phyloP scores from a whole-genome alignment of 2,888 invertebrate genomes.

The Notocelia uddmanniana region DNA sequence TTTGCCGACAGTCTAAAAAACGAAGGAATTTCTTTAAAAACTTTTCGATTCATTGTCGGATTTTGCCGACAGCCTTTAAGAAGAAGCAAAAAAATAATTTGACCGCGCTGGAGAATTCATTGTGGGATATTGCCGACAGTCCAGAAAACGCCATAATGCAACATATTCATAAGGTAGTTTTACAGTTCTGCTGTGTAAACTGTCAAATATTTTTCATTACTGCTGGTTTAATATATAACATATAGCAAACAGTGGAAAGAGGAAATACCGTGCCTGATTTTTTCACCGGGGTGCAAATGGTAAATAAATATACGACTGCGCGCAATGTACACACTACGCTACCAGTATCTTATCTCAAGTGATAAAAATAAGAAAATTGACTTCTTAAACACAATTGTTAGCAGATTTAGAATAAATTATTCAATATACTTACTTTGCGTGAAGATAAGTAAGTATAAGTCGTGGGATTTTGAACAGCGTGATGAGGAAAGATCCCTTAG shows the following conservation, averaged over 20 bases:
- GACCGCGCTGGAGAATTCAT: too few species aligned
- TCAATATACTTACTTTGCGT: slow-evolving; percentile 90
- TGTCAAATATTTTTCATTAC: not conserved
- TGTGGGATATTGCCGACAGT: not conserved
- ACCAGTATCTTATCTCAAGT: too few species aligned
- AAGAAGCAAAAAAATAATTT: too few species aligned
- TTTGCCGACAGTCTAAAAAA: slow-evolving; percentile 87
- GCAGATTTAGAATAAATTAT: not conserved
- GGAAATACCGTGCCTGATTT: too few species aligned
- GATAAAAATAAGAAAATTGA: not conserved
- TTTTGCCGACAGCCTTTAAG: not conserved
- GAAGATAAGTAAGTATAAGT: slow-evolving; percentile 94
- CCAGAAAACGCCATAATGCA: not conserved
- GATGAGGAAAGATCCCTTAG: slow-evolving; percentile 97
- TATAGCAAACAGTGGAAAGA: not conserved
- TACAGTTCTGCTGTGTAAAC: not conserved
- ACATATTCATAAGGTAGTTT: not conserved
- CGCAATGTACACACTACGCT: too few species aligned
- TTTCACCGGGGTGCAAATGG: too few species aligned
- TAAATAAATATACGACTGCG: too few species aligned
- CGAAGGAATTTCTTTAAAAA: too few species aligned
- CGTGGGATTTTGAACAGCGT: slow-evolving; percentile 97
- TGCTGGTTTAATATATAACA: too few species aligned
- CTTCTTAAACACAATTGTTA: not conserved
- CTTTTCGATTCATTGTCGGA: not conserved